These are phyloP conservation scores for Nyctereutes procyonoides DNA, from an alignment of 2,113 vertebrate species.

Conservation along the genomic window DNA sequence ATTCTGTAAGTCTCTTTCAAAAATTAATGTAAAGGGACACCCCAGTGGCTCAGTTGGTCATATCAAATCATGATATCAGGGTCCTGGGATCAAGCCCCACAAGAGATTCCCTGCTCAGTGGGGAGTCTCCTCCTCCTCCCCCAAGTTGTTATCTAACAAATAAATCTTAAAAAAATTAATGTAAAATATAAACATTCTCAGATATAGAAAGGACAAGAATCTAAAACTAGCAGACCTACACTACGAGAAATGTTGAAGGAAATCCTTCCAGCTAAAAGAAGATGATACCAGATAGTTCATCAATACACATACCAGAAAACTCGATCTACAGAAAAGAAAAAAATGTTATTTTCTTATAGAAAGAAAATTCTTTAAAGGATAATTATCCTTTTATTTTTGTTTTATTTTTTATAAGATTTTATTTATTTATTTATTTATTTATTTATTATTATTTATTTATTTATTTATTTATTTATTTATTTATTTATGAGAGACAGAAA, in stretches of 20 bases:
- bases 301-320: neutral
- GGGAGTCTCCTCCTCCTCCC: too few relatives aligned
- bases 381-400: neutral
- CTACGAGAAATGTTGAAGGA: conserved; percentile 1
- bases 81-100: too few relatives aligned
- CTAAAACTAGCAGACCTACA: neutral
- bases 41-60: too few relatives aligned
- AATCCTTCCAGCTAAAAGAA: neutral
- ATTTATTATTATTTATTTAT: too few relatives aligned
- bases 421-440: too few relatives aligned
- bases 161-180: neutral
- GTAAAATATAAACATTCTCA: neutral
- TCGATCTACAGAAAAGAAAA: neutral
- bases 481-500: too few relatives aligned
- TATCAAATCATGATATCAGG: too few relatives aligned
- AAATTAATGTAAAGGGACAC: neutral
- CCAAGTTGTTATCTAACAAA: too few relatives aligned
- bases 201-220: neutral
- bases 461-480: too few relatives aligned
- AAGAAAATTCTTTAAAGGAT: neutral
- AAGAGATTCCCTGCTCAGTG: too few relatives aligned
- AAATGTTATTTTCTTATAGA: too few relatives aligned
- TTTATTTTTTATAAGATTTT: too few relatives aligned
- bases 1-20: neutral
- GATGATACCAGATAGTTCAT: neutral